These are phyloP conservation scores for Acanthiza pusilla DNA, from an alignment of 2,797 vertebrate species.

Conservation along the genomic window DNA sequence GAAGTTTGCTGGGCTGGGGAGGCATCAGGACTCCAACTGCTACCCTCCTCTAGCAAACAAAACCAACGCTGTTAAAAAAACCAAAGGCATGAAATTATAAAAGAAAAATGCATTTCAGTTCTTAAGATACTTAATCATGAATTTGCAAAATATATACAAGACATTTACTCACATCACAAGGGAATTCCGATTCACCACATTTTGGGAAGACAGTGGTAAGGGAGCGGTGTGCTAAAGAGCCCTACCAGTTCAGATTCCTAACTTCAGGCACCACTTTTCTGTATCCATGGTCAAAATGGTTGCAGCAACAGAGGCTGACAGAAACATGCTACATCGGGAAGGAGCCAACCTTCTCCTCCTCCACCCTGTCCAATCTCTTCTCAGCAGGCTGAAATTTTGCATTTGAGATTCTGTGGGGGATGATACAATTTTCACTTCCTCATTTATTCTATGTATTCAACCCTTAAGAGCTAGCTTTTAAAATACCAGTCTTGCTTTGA, in stretches of 20 bases:
- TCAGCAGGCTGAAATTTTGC: background rate
- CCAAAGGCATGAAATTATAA: fast-evolving
- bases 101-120: background rate
- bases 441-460: slow-evolving; percentile 36
- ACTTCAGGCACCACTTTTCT: slow-evolving; percentile 25
- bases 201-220: background rate
- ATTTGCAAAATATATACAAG: background rate
- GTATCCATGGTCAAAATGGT: background rate
- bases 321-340: background rate
- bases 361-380: slow-evolving; percentile 19
- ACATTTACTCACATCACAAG: background rate
- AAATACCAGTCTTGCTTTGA: slow-evolving; percentile 44
- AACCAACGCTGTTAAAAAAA: background rate
- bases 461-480: slow-evolving; percentile 28
- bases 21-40: background rate
- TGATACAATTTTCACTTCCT: slow-evolving; percentile 38
- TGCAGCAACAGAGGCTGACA: slow-evolving; percentile 10
- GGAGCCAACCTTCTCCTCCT: slow-evolving; percentile 20
- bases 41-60: fast-evolving
- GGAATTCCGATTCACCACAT: background rate
- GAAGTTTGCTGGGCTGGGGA: background rate
- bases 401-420: slow-evolving; percentile 27
- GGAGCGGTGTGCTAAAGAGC: fast-evolving
- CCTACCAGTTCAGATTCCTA: background rate
- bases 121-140: background rate